These are phyloP conservation scores for Gymnogyps californianus DNA, from an alignment of 2,113 vertebrate species.

Conservation along the genomic window DNA sequence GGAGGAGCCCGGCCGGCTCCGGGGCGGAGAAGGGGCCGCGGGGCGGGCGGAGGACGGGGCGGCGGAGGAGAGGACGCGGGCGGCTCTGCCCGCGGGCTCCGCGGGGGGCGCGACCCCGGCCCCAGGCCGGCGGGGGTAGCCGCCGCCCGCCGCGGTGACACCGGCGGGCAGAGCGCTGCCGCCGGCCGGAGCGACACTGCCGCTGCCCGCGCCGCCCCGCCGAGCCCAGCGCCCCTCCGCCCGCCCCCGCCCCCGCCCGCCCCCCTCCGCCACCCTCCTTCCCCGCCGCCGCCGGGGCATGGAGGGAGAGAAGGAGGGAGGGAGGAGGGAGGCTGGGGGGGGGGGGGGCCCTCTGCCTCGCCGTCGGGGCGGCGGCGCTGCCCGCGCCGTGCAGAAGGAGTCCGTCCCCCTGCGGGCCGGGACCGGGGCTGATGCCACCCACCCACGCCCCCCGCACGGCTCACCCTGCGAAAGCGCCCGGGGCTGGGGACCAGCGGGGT, in stretches of 20 bases:
- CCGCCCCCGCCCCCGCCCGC: neutral
- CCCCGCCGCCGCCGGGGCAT: neutral
- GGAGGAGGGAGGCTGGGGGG: too few relatives aligned
- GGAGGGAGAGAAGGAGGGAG: neutral
- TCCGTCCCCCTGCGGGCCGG: neutral
- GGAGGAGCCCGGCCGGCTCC: neutral
- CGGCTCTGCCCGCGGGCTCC: neutral
- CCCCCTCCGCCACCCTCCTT: neutral
- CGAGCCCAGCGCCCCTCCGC: neutral
- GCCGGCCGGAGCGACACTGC: neutral
- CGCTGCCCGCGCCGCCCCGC: neutral
- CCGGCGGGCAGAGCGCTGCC: neutral
- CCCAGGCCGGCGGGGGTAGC: neutral
- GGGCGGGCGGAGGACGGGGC: neutral
- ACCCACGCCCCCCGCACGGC: fast-evolving
- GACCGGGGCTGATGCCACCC: neutral
- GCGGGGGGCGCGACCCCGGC: neutral
- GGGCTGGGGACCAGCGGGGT: neutral
- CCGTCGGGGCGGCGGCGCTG: neutral
- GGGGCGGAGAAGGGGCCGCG: neutral
- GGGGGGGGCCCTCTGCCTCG: neutral
- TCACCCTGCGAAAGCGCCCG: neutral
- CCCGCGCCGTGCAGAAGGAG: neutral
- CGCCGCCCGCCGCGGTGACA: neutral
- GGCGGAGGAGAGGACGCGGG: neutral